A percentile compares a stretch with the other conserved stretches of the same genome.
These are phyloP conservation scores for Nematolebias whitei DNA, from an alignment of 2,113 vertebrate genomes.

Conservation along the genomic window DNA sequence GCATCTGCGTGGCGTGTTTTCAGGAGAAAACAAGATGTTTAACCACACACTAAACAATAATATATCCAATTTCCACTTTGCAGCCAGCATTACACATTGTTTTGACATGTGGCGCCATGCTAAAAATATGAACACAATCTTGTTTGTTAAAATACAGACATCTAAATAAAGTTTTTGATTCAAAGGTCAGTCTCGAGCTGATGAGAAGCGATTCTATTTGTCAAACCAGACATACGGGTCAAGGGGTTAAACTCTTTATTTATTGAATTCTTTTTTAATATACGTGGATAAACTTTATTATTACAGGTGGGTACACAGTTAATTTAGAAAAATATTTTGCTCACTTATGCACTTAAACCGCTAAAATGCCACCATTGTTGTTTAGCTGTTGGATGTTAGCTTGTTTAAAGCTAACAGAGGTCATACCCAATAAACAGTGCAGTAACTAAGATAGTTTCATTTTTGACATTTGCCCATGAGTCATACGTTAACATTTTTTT, in stretches of 20 bases:
- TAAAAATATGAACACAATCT: neutral
- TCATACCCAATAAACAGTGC: too few relatives aligned
- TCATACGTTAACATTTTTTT: neutral
- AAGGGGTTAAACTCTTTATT: neutral
- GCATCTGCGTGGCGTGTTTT: neutral
- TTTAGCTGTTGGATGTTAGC: constrained; percentile 9
- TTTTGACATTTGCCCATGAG: neutral
- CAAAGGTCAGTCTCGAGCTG: neutral
- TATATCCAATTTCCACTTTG: neutral
- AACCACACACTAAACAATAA: neutral
- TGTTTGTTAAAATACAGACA: neutral
- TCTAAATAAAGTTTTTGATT: neutral
- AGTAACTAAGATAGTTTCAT: neutral
- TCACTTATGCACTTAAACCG: neutral
- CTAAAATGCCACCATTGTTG: neutral
- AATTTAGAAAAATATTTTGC: neutral
- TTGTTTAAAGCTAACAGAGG: constrained; percentile 14
- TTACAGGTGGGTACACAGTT: constrained; percentile 27
- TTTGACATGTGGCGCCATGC: neutral
- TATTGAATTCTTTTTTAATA: neutral
- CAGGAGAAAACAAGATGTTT: neutral
- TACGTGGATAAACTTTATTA: neutral
- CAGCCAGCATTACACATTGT: neutral
- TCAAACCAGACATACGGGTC: neutral
- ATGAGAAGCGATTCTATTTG: neutral